These are phyloP conservation scores for Myiopsitta monachus DNA, from an alignment of 2,113 vertebrate genomes.

Conservation along the genomic window DNA sequence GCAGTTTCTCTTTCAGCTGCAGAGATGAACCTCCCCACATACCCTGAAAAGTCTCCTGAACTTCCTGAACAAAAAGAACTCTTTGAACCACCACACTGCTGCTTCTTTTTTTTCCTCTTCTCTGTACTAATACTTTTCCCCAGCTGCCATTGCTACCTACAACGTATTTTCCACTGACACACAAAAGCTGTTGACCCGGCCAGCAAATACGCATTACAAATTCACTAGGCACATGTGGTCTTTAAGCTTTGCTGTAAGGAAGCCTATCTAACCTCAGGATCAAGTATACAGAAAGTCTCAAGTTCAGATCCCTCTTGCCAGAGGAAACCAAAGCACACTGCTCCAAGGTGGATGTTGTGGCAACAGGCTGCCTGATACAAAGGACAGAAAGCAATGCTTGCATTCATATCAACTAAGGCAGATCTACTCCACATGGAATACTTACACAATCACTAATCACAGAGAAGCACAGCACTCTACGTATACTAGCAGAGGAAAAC, in stretches of 20 bases:
- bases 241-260: not conserved
- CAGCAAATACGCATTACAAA: not conserved
- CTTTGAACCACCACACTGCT: fast-evolving
- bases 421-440: fast-evolving
- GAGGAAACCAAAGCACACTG: not conserved
- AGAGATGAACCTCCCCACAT: not conserved
- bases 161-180: not conserved
- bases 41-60: not conserved
- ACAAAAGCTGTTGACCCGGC: not conserved
- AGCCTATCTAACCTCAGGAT: not conserved
- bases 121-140: not conserved
- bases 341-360: not conserved
- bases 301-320: not conserved
- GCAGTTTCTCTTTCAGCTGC: not conserved
- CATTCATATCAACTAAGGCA: not conserved
- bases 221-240: fast-evolving
- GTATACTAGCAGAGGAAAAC: not conserved
- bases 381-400: not conserved
- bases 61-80: not conserved
- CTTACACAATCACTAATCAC: not conserved
- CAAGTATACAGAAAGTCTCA: not conserved
- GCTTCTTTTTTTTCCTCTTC: not conserved
- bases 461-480: not conserved
- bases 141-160: not conserved
- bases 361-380: not conserved